Base-by-base conservation (phyloP, 2,113 vertebrate species). In the Tylochromis polylepis region DNA sequence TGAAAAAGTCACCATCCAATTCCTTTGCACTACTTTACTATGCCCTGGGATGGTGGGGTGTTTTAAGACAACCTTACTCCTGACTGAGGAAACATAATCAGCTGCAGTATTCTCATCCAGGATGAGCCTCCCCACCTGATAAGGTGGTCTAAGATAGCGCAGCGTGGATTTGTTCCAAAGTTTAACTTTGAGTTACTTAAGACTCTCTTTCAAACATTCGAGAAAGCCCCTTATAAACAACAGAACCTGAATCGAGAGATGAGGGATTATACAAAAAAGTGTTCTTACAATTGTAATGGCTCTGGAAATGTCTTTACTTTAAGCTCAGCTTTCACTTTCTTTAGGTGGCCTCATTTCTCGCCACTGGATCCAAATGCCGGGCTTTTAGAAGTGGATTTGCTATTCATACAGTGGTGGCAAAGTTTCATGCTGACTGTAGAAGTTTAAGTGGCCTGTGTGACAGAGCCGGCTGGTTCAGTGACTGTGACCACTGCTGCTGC, bases 381-480 rank as follows among this genome's bases (percentile, higher is more conserved):
- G 24, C 80, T 89, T 87, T 88, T 82, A 77, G 29, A 75, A 84
- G 85, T 77, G 89, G 92, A 93, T 93, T 93, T 89, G 84, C 27
- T 15, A 79, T 82, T 82, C 86, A 59, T 72, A 67, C 59, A 89
- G 81, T 14, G 79, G 6, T 49, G 65, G 56, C 84, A 83, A 90
- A 89, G 84, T 92, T 93, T 90, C 41, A 53, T 87, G 91, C 91
- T 93, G 93, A 92, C 89, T 77, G 58, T 36, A 82, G 80, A 83
- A 89, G 92, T 91, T 90, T 93, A 91, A 92, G 92, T 59, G 82
- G 85, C 88, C 80, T 89, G 86, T 88, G 57, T 89, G 89, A 90
- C 90, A 87, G 83, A 88, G 83, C 58, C 86, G 79, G 80, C 43
- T 8, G 70, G 79, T 89, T 93, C 85, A 85, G 75, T 79, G 72